Base-by-base conservation (phyloP, 2,797 vertebrate genomes). In the Staurois parvus region DNA sequence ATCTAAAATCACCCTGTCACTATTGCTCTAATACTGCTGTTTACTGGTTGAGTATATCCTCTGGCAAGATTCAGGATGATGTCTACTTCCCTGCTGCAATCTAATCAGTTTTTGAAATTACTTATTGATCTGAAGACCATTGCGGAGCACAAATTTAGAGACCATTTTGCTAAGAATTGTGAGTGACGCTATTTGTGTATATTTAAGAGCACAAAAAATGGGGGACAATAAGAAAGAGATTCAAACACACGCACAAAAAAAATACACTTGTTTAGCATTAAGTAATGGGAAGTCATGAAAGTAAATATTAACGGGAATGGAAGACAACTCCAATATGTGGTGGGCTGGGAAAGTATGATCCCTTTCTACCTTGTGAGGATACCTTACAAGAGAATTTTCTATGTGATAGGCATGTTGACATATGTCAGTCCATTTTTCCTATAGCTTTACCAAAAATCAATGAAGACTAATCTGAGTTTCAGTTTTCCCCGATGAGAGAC, bases 91-190 rank as follows among this genome's bases (percentile, higher is more conserved):
- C 95, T 93, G 93, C 94, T 92, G 95, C 94, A 97, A 97, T 95
- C 96, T 99, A 99, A 99, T 99, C 97, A 97, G 96, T 95, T 97
- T 96, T 96, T 94, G 96, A 97, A 99, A 99, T 99, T 97, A 98
- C 95, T 98, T 99, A 99, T 99, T 98, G 98, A 99, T 99, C 96
- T 93, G 88, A 84, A 89, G 89, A 90, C 91, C 90, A 92, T 94
- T 91, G 92, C 92, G 88, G 92, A 92, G 94, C 91, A 90, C 92
- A 94, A 94, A 92, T 96, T 94, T 95, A 95, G 94, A 94, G 93
- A 89, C 88, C 92, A 93, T 94, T 95, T 96, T 95, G 95, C 90
- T 93, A 94, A 93, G 90, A 94, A 93, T 91, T 88, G 90, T 89
- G 85, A 90, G 87, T 88, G 88, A 90, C 90, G 89, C 87, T 37